These are phyloP conservation scores for Hippasteria phrygiana DNA, from an alignment of 53 echinoderm and acorn worm species.

Conservation along the genomic window DNA sequence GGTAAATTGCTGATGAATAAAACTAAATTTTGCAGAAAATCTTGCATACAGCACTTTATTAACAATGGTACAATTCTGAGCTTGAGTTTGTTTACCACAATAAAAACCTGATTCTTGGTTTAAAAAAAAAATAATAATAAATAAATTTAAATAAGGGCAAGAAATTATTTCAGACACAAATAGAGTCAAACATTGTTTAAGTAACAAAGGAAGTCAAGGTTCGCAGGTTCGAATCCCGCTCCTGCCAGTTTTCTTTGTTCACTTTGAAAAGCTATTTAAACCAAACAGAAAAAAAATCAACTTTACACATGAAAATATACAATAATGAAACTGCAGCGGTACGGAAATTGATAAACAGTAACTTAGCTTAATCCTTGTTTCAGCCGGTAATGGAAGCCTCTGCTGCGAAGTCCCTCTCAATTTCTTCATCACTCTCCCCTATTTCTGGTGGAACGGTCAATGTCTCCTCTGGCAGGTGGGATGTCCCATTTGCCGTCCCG, in stretches of 20 bases:
- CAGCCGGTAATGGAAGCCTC: constrained; percentile 43
- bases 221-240: too few relatives aligned
- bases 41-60: too few relatives aligned
- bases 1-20: too few relatives aligned
- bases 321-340: neutral
- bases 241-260: too few relatives aligned
- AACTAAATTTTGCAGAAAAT: too few relatives aligned
- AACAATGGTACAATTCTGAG: too few relatives aligned
- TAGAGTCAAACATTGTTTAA: too few relatives aligned
- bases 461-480: constrained; percentile 30
- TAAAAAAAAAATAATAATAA: too few relatives aligned
- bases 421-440: constrained; percentile 38
- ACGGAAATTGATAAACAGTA: neutral
- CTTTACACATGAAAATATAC: neutral
- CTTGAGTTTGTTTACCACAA: too few relatives aligned
- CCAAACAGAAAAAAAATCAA: neutral
- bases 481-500: constrained; percentile 16
- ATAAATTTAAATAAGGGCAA: neutral
- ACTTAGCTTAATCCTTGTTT: neutral
- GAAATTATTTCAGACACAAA: neutral
- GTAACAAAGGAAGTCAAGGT: too few relatives aligned
- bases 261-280: too few relatives aligned
- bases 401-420: neutral
- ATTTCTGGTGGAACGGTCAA: constrained; percentile 48
- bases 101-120: too few relatives aligned